Base-by-base conservation (phyloP, 2,888 invertebrate genomes). In the Heliconius erato region DNA sequence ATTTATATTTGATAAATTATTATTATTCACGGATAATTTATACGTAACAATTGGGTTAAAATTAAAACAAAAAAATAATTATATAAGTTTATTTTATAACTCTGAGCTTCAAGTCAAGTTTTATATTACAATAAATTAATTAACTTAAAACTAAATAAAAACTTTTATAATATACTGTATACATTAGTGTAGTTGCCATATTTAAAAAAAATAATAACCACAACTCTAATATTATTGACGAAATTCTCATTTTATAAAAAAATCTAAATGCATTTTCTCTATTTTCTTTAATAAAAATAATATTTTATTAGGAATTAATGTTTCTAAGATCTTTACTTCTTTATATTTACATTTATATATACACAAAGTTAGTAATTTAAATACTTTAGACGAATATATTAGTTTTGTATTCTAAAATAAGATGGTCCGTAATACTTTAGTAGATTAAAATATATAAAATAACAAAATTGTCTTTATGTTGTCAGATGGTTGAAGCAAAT, bases 121-220 rank as follows among this genome's bases (percentile, higher is more conserved):
- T 68, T 63, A 76, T 74, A 80, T 71, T 78, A 83, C 68, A 80
- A 83, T 83, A 83, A 83, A 79, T 83, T 83, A 83, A 78, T 83
- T 72, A 79, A 74, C 67, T 80, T 74, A 72, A 69, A 63, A 72
- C 35, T 32, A 68, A 63, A 63, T 76, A 76, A 76, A 63, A 26
- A 72, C 19, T 49, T 40, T 71, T 67, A 69, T 23, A 67, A 12
- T 23, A 71, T 44, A 72, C 72, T 76, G 74, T 76, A 63, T 63
- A 40, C 76, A 76, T 40, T 63, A 63, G 63, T 63, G 76, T 76
- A 76, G 76, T 76, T 76, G 76, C 76, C 76, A 76, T 63, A 63
- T 35, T 76, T 35, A 63, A 76, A 63, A 35, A 59, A n/a, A 40
- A 54, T 23, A n/a, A 76, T 7, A 54, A 16, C n/a, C 35, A 76